These are phyloP conservation scores for Sarcophaga rosellei DNA, from an alignment of 2,888 invertebrate genomes.

Conservation along the genomic window DNA sequence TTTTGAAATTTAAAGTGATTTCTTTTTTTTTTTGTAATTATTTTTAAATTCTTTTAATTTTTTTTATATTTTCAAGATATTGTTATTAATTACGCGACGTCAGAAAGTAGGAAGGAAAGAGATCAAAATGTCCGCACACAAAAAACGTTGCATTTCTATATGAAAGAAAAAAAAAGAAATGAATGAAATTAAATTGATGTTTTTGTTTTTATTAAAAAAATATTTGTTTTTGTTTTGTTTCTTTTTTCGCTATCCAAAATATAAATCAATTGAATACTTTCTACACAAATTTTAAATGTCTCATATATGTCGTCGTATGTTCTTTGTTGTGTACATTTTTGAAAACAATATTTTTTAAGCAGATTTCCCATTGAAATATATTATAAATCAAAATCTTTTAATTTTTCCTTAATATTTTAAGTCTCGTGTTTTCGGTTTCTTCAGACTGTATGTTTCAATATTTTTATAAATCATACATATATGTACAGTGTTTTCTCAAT, in stretches of 20 bases:
- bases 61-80: constrained; percentile 37
- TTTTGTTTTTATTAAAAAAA: neutral
- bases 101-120: neutral
- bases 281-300: neutral
- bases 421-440: constrained; percentile 56
- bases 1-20: constrained; percentile 20
- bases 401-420: constrained; percentile 28
- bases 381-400: constrained; percentile 16
- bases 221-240: neutral
- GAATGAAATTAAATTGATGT: constrained; percentile 8
- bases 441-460: constrained; percentile 12
- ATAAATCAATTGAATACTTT: constrained; percentile 36
- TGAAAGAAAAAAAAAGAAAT: constrained; percentile 39
- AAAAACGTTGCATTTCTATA: constrained; percentile 43
- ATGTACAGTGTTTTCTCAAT: neutral
- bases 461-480: neutral
- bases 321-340: neutral
- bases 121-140: constrained; percentile 20
- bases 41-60: constrained; percentile 15
- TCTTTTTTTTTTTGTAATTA: constrained; percentile 21
- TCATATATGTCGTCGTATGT: neutral
- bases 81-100: constrained; percentile 34
- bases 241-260: constrained; percentile 13
- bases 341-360: neutral
- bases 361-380: neutral